phyloP scores from a whole-genome alignment of 2,888 invertebrate genomes.

The Tuberolachnus salignus region DNA sequence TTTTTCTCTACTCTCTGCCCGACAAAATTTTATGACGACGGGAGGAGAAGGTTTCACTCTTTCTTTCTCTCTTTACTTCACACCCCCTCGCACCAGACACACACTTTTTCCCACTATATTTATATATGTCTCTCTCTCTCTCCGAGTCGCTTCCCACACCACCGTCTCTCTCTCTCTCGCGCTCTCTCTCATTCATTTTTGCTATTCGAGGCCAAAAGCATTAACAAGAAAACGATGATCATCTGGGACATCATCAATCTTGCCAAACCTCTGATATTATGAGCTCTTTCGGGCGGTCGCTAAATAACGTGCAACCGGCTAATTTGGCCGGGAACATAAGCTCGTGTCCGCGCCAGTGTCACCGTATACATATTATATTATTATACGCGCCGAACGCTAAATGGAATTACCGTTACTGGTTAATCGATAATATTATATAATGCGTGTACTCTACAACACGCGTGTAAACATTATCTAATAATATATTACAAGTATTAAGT shows the following conservation, averaged over 20 bases:
- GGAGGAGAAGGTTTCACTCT: background rate
- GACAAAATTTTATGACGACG: conserved; percentile 13
- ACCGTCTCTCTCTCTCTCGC: background rate
- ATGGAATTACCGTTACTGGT: background rate
- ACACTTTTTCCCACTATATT: background rate
- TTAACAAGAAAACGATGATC: conserved; percentile 56
- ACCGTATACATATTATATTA: background rate
- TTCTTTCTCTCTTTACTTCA: background rate
- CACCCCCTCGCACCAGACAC: background rate
- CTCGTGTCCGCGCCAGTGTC: background rate
- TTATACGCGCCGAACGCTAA: background rate
- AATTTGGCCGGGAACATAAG: conserved; percentile 40
- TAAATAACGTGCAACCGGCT: conserved; percentile 31
- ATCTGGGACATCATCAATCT: conserved; percentile 56
- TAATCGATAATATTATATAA: background rate
- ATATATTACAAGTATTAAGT: no score
- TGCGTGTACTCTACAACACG: no score
- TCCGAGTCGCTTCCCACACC: background rate
- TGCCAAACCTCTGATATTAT: conserved; percentile 52
- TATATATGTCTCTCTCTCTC: background rate
- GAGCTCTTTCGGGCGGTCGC: conserved; percentile 19
- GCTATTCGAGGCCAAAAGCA: conserved; percentile 32
- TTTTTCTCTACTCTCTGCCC: background rate
- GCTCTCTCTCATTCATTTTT: conserved; percentile 20
- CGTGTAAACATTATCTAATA: no score